Conservation (phyloP, 2,888 invertebrate genomes). For the Serrognathus titanus region DNA sequence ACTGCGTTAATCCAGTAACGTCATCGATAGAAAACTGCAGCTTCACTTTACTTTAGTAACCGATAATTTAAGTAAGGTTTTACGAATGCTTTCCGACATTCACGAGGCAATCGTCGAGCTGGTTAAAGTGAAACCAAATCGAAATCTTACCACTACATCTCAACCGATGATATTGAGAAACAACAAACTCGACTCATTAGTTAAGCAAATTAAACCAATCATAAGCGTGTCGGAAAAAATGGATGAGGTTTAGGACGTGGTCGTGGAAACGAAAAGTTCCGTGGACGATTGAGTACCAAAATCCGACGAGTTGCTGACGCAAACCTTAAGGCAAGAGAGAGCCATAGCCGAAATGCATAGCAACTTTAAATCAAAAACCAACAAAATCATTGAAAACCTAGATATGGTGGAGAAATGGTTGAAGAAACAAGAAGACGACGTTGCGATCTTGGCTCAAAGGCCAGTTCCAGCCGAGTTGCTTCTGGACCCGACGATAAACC, state of each 20-base stretch:
- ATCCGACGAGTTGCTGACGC: conserved; percentile 79
- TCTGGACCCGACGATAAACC: conserved; percentile 73
- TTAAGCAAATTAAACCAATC: conserved; percentile 80
- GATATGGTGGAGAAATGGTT: conserved; percentile 81
- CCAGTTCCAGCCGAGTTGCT: conserved; percentile 73
- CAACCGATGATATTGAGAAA: conserved; percentile 59
- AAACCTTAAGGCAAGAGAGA: conserved; percentile 81
- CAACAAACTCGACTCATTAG: conserved; percentile 77
- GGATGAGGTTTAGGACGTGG: conserved; percentile 89
- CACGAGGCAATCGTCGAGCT: conserved; percentile 81
- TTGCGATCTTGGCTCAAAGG: conserved; percentile 71
- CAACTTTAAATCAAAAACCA: conserved; percentile 72
- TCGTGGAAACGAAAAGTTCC: conserved; percentile 83
- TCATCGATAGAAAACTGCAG: conserved; percentile 77
- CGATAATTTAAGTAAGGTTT: conserved; percentile 75
- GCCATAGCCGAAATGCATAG: conserved; percentile 84
- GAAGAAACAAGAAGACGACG: conserved; percentile 82
- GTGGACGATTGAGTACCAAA: conserved; percentile 83
- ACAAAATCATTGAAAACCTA: conserved; percentile 82
- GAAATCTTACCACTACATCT: conserved; percentile 56
- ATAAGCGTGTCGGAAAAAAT: conserved; percentile 84
- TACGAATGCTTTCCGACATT: conserved; percentile 76
- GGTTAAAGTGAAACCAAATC: conserved; percentile 45
- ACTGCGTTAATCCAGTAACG: conserved; percentile 71
- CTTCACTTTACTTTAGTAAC: conserved; percentile 81